These are phyloP conservation scores for Zonitis immaculata DNA, from an alignment of 2,888 invertebrate genomes.

Conservation along the genomic window DNA sequence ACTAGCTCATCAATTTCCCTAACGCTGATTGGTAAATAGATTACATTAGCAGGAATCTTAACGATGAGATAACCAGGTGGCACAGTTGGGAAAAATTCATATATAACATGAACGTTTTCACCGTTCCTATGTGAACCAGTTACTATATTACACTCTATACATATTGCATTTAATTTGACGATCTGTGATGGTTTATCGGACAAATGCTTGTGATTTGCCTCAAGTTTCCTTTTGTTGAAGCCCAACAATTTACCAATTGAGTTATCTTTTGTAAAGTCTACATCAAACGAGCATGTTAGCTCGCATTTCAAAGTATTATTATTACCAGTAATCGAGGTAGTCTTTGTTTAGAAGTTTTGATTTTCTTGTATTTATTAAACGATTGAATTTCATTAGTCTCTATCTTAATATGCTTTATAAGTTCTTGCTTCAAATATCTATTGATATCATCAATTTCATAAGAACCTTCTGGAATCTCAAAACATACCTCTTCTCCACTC, in stretches of 20 bases:
- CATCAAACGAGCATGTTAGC: background rate
- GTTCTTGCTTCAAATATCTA: background rate
- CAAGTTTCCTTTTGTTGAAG: background rate
- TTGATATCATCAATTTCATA: constrained; percentile 15
- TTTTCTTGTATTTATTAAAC: background rate
- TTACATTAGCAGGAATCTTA: constrained; percentile 35
- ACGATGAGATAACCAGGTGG: constrained; percentile 38
- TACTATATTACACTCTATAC: constrained; percentile 12
- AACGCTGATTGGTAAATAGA: constrained; percentile 37
- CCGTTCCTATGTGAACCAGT: constrained; percentile 26
- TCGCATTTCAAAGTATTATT: background rate
- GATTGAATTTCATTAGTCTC: no score
- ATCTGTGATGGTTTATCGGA: constrained; percentile 24
- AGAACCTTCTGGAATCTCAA: constrained; percentile 8
- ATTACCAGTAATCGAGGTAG: background rate
- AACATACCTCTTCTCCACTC: background rate
- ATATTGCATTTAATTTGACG: constrained; percentile 16
- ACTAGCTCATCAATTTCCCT: constrained; percentile 24
- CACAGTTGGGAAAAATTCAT: no score
- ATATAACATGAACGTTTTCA: no score
- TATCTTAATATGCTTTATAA: background rate
- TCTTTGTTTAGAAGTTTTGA: background rate
- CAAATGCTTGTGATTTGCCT: constrained; percentile 7
- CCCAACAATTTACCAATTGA: constrained; percentile 45
- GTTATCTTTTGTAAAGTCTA: constrained; percentile 25